These are phyloP conservation scores for Eriosoma lanigerum DNA, from an alignment of 1,140 invertebrate genomes.

Conservation along the genomic window DNA sequence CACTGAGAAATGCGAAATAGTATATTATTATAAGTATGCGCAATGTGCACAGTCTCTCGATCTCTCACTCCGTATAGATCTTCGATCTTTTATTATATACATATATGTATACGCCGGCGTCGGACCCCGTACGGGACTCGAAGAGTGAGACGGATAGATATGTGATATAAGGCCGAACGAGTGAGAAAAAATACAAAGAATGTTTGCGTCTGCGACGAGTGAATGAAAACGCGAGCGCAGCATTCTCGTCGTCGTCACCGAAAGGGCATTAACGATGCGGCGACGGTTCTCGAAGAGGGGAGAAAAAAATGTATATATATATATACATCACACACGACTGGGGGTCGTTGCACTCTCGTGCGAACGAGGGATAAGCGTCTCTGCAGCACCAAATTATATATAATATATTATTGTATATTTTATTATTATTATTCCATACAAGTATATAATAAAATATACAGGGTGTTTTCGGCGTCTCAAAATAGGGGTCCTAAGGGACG, in stretches of 20 bases:
- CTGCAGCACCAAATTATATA: neutral
- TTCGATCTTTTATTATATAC: neutral
- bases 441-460: conserved; percentile 1
- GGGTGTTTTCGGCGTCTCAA: too few relatives aligned
- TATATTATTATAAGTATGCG: neutral
- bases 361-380: conserved; percentile 5
- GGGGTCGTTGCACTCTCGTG: conserved; percentile 25
- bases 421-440: too few relatives aligned
- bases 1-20: conserved; percentile 29
- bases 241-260: conserved; percentile 13
- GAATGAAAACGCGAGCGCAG: conserved; percentile 41
- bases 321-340: too few relatives aligned
- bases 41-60: neutral
- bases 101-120: neutral
- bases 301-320: too few relatives aligned
- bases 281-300: neutral
- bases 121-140: too few relatives aligned
- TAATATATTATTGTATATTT: neutral
- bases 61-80: neutral
- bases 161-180: too few relatives aligned
- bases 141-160: too few relatives aligned
- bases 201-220: neutral
- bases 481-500: too few relatives aligned
- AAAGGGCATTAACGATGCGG: conserved; percentile 31
- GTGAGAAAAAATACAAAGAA: too few relatives aligned